phyloP scores from a whole-genome alignment of 2,888 invertebrate genomes.

The Lochmaea crataegi region DNA sequence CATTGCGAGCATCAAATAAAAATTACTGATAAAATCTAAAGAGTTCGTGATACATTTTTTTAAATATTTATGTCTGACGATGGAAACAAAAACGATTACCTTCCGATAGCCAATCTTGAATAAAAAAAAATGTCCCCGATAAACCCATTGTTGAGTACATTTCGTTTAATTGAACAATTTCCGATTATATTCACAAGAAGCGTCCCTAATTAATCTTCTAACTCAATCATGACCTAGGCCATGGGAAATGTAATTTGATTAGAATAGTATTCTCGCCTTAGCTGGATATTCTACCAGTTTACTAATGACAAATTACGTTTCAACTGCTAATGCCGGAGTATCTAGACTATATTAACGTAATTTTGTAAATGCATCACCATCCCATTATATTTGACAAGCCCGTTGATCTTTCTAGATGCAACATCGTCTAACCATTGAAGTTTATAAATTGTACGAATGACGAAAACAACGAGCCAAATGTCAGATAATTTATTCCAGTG shows the following conservation, averaged over 20 bases:
- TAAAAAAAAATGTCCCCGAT: too few relatives aligned
- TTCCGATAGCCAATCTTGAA: too few relatives aligned
- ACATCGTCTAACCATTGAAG: not conserved
- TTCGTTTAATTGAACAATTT: not conserved
- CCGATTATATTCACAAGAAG: not conserved
- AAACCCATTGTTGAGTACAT: too few relatives aligned
- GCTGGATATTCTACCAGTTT: not conserved
- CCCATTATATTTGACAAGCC: not conserved
- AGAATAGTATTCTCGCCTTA: not conserved
- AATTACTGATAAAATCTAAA: too few relatives aligned
- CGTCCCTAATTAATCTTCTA: not conserved
- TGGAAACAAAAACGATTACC: too few relatives aligned
- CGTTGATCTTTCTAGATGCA: not conserved
- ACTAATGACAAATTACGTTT: slow-evolving; percentile 9
- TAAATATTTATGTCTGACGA: too few relatives aligned
- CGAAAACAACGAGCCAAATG: not conserved
- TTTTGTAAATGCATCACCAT: not conserved
- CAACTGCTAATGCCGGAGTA: not conserved
- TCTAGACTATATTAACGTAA: not conserved
- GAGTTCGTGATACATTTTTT: too few relatives aligned
- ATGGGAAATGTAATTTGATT: slow-evolving; percentile 6
- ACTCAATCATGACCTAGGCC: slow-evolving; percentile 4
- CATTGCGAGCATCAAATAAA: too few relatives aligned
- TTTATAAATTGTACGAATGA: not conserved
- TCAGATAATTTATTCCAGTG: not conserved